These are phyloP conservation scores for Otolemur garnettii DNA, from an alignment of 2,113 vertebrate genomes.

Conservation along the genomic window DNA sequence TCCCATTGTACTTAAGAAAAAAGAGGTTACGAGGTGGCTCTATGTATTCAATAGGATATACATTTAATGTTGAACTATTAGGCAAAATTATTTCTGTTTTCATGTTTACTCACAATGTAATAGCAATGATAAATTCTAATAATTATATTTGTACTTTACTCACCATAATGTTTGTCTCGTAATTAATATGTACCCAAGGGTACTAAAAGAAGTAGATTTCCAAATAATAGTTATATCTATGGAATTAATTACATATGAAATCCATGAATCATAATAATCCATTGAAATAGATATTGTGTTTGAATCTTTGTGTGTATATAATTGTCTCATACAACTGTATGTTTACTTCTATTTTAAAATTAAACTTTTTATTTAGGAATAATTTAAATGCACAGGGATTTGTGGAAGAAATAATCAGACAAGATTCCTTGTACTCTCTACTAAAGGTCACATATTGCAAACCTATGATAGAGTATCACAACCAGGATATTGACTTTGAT, in stretches of 20 bases:
- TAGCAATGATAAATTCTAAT: neutral
- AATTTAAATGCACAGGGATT: neutral
- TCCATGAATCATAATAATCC: neutral
- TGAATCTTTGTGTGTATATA: neutral
- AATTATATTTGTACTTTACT: neutral
- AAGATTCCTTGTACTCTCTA: neutral
- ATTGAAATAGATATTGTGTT: neutral
- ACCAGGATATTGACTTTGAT: neutral
- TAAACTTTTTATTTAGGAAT: neutral
- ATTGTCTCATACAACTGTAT: neutral
- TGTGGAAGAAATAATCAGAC: neutral
- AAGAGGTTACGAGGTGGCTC: neutral
- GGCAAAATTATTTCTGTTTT: neutral
- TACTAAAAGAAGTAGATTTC: neutral
- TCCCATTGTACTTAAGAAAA: neutral
- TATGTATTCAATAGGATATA: neutral
- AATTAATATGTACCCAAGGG: neutral
- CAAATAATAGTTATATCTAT: neutral
- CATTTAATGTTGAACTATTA: neutral
- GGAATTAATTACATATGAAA: neutral
- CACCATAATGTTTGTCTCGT: neutral
- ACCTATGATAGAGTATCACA: neutral
- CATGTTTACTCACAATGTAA: neutral
- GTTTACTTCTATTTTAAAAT: neutral
- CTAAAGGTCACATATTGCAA: neutral